Evolutionary conservation across 2,888 invertebrate genomes (phyloP).

Genomic region (Drosophila paranaensis): DNA sequence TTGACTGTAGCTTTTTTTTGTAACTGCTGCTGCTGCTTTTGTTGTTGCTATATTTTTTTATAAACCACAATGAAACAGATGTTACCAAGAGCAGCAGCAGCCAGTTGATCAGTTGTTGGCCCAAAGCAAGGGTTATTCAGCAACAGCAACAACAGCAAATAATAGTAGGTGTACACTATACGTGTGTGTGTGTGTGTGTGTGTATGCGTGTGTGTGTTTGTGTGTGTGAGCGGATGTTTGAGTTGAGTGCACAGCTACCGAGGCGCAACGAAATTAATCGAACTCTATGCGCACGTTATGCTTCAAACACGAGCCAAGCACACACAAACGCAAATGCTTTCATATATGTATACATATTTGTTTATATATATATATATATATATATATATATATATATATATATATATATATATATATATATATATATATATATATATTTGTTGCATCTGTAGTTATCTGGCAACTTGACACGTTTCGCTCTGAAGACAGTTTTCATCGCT

Average conservation of each 20-base stretch:
- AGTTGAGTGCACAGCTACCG: conserved; percentile 79
- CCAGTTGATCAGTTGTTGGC: conserved; percentile 62
- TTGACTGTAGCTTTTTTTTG: conserved; percentile 6
- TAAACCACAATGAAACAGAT: conserved; percentile 51
- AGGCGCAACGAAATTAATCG: conserved; percentile 79
- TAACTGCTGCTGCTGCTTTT: background rate
- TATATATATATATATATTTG: conserved; percentile 7
- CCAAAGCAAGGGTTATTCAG: conserved; percentile 52
- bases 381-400: background rate
- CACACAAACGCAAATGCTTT: background rate
- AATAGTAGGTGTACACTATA: conserved; percentile 27
- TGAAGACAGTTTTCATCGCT: conserved; percentile 42
- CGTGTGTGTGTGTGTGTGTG: conserved; percentile 16
- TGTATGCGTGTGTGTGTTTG: conserved; percentile 21
- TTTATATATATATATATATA: background rate
- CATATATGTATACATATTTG: background rate
- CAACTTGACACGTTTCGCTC: conserved; percentile 79
- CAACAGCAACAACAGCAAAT: conserved; percentile 13
- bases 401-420: conserved; percentile 3
- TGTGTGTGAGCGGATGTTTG: conserved; percentile 67
- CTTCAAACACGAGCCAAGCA: conserved; percentile 56
- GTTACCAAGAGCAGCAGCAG: conserved; percentile 40
- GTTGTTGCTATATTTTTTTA: conserved; percentile 27
- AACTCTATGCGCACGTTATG: conserved; percentile 69
- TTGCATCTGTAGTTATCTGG: conserved; percentile 53